Evolutionary conservation across 2,113 vertebrate species (phyloP), one percentile per base, ranked within the genome.

Genomic region (Dryoscopus gambensis): DNA sequence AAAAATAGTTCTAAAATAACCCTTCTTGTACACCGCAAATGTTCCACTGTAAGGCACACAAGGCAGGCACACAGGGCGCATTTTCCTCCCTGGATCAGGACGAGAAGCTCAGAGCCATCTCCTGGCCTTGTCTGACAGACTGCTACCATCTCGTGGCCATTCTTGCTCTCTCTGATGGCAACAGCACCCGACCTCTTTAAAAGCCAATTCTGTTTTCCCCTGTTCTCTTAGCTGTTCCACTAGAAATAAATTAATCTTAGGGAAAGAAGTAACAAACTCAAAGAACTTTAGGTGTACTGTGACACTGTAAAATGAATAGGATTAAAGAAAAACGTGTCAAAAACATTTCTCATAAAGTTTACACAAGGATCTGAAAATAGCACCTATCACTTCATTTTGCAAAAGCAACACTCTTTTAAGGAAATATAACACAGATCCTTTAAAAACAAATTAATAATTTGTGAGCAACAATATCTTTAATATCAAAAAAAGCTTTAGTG

Each of bases 111-210:
- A 28, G 63, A 23, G 9, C 17, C 30, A 6, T 7, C 52, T 56
- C 18, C 35, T 4, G 10, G 22, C 27, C 35, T 31, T 71, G 24
- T 55, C 56, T 86, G 82, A 50, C 73, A 60, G 53, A 10, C 71
- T 92, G 84, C 93, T 95, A 84, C 96, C 95, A 90, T 71, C 96
- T 93, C 15, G 65, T 87, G 96, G 95, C 27, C 80, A 3, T 31
- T 37, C 69, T 35, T 27, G 5, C 8, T 79, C 39, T 60, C 33
- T 4, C 2, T 2, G 14, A 2, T 52, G 60, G 31, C 47, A 68
- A 12, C 16, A 59, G 63, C 63, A 42, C 37, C 12, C 0, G 1
- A 35, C 30, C 46, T n/a, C 31, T 68, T 73, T 11, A 35, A 16
- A 47, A 78, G 21, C 4, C 23, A 16, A 0, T 50, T 30, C 11